phyloP scores from a whole-genome alignment of 2,797 vertebrate species.

The Lagorchestes hirsutus region DNA sequence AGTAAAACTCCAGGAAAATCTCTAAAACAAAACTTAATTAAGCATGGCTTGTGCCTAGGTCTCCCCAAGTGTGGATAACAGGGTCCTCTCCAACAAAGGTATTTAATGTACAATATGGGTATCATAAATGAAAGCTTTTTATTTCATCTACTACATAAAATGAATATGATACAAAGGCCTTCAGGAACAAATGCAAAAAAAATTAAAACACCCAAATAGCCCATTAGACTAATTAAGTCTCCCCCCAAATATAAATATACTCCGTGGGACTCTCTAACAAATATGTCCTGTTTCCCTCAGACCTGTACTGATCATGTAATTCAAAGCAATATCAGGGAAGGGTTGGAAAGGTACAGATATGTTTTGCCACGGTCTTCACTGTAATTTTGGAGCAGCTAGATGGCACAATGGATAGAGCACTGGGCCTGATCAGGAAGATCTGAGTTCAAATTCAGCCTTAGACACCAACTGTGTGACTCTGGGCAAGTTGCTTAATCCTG shows the following conservation, averaged over 20 bases:
- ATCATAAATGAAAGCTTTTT: neutral
- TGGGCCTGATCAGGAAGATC: neutral
- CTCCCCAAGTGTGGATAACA: neutral
- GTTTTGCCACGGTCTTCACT: neutral
- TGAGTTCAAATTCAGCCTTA: neutral
- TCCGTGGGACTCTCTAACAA: neutral
- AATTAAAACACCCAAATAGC: no score
- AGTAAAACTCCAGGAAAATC: neutral
- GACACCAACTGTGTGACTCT: neutral
- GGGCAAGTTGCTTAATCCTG: neutral
- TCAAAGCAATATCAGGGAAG: neutral
- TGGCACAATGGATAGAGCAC: neutral
- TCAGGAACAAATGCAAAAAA: no score
- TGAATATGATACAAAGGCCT: neutral
- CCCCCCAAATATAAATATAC: neutral
- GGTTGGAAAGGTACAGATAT: neutral
- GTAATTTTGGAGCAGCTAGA: neutral
- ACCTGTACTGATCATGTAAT: neutral
- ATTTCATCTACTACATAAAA: neutral
- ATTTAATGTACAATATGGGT: neutral
- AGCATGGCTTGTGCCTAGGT: neutral
- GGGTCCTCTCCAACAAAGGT: neutral
- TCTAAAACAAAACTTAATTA: neutral
- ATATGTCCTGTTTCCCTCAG: neutral
- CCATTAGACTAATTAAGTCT: no score